phyloP scores from a whole-genome alignment of 2,797 vertebrate species.

The Microhierax caerulescens region DNA sequence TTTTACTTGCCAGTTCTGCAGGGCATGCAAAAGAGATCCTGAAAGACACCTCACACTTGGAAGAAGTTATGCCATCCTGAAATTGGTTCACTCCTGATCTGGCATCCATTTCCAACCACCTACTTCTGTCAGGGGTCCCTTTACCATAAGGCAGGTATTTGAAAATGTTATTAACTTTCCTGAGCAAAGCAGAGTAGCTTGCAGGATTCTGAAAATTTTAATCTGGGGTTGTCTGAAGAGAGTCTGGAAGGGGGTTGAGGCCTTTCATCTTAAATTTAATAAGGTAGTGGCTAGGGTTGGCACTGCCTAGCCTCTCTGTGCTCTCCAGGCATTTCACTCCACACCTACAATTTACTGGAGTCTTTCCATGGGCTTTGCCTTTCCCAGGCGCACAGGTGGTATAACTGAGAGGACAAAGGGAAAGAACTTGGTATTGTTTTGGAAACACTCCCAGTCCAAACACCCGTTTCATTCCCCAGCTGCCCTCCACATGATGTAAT shows the following conservation, averaged over 20 bases:
- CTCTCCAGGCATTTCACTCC: slow-evolving; percentile 63
- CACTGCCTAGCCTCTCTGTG: slow-evolving; percentile 28
- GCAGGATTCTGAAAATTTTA: background rate
- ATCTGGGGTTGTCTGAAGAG: background rate
- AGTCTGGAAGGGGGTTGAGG: background rate
- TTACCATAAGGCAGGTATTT: background rate
- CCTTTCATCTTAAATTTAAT: slow-evolving; percentile 63
- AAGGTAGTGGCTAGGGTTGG: slow-evolving; percentile 45
- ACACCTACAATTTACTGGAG: slow-evolving; percentile 61
- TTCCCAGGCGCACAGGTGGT: slow-evolving; percentile 53
- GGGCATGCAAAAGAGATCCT: background rate
- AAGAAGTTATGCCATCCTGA: background rate
- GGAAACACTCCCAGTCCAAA: slow-evolving; percentile 22
- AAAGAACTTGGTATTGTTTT: background rate
- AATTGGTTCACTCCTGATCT: background rate
- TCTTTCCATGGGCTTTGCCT: slow-evolving; percentile 12
- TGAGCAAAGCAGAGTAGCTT: background rate
- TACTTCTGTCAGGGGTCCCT: background rate
- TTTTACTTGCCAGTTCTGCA: background rate
- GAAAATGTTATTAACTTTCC: background rate
- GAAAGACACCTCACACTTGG: background rate
- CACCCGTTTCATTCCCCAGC: background rate
- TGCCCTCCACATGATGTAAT: slow-evolving; percentile 20
- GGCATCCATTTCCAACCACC: background rate
- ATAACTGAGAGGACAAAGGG: slow-evolving; percentile 5